A percentile compares a stretch with the other conserved stretches of the same genome.
phyloP scores from a whole-genome alignment of 2,113 vertebrate genomes.

The Seriola rivoliana region DNA sequence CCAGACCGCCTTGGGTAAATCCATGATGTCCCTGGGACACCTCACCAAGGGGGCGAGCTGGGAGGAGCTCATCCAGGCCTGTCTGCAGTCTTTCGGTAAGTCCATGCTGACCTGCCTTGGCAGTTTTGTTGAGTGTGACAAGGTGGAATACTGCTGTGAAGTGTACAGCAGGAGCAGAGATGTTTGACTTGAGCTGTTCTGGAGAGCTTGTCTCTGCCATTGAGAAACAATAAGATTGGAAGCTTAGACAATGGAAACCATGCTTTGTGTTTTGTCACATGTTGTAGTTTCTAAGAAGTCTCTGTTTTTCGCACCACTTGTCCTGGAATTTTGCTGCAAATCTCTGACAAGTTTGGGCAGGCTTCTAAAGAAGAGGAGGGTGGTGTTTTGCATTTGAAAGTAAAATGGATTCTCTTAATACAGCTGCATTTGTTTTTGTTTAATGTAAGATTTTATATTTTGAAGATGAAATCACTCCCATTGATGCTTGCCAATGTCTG shows the following conservation, averaged over 20 bases:
- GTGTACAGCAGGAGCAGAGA: not conserved
- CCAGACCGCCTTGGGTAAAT: conserved; percentile 83
- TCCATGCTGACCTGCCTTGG: conserved; percentile 13
- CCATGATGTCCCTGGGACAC: conserved; percentile 89
- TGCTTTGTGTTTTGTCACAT: not conserved
- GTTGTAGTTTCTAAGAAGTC: conserved; percentile 25
- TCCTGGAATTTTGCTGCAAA: not conserved
- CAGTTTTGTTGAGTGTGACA: not conserved
- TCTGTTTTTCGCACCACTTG: conserved; percentile 13
- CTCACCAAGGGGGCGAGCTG: conserved; percentile 92
- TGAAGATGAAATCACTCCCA: not conserved
- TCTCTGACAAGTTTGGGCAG: conserved; percentile 41
- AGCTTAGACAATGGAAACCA: not conserved
- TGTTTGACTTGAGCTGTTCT: not conserved
- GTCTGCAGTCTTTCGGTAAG: conserved; percentile 95
- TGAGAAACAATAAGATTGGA: not conserved
- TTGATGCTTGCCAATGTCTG: not conserved
- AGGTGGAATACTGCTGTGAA: not conserved
- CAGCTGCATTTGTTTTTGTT: not conserved
- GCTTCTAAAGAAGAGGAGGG: not conserved
- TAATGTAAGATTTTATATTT: conserved; percentile 1
- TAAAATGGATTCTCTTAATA: conserved; percentile 7
- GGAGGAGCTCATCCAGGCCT: conserved; percentile 94
- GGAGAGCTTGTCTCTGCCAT: not conserved
- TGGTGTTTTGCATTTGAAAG: not conserved